Evolutionary conservation across 2,113 vertebrate genomes (phyloP).

Genomic region (Cyphomyrus plagiostoma): DNA sequence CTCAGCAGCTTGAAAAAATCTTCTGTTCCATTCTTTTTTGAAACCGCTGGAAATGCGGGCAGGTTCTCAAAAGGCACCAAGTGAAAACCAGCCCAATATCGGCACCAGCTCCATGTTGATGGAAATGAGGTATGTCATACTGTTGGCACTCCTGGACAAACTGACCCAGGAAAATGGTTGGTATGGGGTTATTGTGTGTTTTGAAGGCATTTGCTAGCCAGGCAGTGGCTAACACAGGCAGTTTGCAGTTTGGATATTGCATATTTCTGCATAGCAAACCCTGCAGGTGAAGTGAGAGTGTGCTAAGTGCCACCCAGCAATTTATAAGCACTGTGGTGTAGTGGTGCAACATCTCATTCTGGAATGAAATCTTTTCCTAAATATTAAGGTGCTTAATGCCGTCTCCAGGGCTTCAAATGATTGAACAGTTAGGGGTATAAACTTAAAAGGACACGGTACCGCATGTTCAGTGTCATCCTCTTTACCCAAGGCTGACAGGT

Average conservation of each 20-base stretch:
- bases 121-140: no score
- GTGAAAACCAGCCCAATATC: background rate
- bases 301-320: background rate
- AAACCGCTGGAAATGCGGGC: background rate
- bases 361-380: background rate
- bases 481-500: background rate
- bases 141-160: background rate
- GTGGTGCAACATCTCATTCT: background rate
- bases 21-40: background rate
- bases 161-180: background rate
- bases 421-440: background rate
- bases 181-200: background rate
- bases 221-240: background rate
- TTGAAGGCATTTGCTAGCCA: background rate
- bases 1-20: no score
- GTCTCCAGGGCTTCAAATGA: background rate
- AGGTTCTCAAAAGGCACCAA: background rate
- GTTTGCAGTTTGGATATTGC: background rate
- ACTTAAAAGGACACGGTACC: background rate
- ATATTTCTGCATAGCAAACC: background rate
- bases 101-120: no score
- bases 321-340: background rate
- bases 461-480: background rate
- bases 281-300: background rate
- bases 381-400: background rate